Conservation (phyloP, 2,113 vertebrate species). For the Gasterosteus aculeatus region DNA sequence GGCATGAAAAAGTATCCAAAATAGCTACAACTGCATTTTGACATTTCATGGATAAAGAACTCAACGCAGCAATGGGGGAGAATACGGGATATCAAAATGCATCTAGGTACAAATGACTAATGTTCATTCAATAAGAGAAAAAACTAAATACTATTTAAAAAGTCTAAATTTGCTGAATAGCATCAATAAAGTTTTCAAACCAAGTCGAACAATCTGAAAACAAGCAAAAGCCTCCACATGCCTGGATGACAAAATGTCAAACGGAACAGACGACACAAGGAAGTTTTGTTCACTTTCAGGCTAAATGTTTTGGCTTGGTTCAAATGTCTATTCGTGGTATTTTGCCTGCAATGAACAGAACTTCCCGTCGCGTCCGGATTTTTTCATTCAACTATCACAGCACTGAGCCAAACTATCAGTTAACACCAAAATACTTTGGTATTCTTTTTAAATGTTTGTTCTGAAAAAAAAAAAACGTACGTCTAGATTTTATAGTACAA, state of each 20-base stretch:
- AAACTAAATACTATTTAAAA: constrained; percentile 49
- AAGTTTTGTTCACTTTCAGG: neutral
- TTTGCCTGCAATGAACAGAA: neutral
- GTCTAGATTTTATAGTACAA: constrained; percentile 53
- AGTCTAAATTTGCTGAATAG: constrained; percentile 54
- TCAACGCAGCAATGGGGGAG: constrained; percentile 80
- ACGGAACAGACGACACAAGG: constrained; percentile 13
- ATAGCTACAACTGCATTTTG: constrained; percentile 83
- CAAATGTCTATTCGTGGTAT: neutral
- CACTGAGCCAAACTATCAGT: constrained; percentile 3
- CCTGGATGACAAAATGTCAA: neutral
- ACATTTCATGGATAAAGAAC: constrained; percentile 78
- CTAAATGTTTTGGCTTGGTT: constrained; percentile 8
- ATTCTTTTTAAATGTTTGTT: constrained; percentile 32
- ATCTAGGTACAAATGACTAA: constrained; percentile 27
- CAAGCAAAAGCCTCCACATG: constrained; percentile 31
- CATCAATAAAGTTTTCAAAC: constrained; percentile 49
- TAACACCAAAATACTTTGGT: constrained; percentile 24
- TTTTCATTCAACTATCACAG: constrained; percentile 7
- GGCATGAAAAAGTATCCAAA: constrained; percentile 62
- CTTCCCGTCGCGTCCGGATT: neutral
- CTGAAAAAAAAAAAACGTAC: constrained; percentile 26
- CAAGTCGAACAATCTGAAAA: constrained; percentile 36
- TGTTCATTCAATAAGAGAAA: constrained; percentile 33
- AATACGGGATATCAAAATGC: constrained; percentile 48